A percentile compares a stretch with the other conserved stretches of the same genome.
These are phyloP conservation scores for Xestia c-nigrum DNA, from an alignment of 2,888 invertebrate genomes.

Conservation along the genomic window DNA sequence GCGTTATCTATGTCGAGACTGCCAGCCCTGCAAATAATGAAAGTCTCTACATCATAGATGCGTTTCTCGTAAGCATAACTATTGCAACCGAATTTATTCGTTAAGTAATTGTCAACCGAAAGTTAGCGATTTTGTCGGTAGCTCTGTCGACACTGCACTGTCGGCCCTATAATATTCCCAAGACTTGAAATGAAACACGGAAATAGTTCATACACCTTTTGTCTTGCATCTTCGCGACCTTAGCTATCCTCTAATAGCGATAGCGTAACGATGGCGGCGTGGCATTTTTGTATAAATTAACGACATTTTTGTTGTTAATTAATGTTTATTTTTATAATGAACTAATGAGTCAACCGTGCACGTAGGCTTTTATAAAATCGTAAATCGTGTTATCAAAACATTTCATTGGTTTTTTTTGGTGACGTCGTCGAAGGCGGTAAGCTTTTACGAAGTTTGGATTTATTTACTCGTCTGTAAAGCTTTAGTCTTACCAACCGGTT, in stretches of 20 bases:
- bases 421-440: background rate
- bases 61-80: too few species aligned
- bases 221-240: background rate
- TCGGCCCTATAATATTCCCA: background rate
- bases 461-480: too few species aligned
- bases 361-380: background rate
- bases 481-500: background rate
- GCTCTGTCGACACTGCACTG: too few species aligned
- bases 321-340: background rate
- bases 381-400: background rate
- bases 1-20: too few species aligned
- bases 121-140: too few species aligned
- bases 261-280: background rate
- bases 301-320: background rate
- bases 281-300: slow-evolving; percentile 2
- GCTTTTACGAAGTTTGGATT: background rate
- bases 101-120: too few species aligned
- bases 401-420: background rate
- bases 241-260: background rate
- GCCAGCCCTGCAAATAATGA: too few species aligned
- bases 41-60: too few species aligned
- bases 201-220: background rate
- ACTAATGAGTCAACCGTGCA: background rate
- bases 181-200: background rate
- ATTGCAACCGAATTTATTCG: too few species aligned